phyloP scores from a whole-genome alignment of 2,113 vertebrate species.

The Arvicanthis niloticus region DNA sequence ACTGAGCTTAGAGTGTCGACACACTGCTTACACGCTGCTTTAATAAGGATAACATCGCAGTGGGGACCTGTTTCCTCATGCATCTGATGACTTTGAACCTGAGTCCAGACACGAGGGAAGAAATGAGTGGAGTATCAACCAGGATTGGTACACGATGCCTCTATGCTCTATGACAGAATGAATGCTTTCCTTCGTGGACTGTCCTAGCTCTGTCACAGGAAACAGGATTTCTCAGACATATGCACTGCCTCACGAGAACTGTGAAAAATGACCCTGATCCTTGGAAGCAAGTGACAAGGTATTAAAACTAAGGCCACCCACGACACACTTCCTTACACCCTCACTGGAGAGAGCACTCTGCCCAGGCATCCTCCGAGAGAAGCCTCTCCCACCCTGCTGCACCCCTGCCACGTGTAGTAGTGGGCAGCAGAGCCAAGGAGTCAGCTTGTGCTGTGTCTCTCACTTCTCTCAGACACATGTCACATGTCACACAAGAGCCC shows the following conservation, averaged over 20 bases:
- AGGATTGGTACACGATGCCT: background rate
- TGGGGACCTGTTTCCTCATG: background rate
- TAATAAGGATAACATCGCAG: background rate
- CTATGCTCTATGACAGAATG: accelerated
- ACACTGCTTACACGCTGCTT: background rate
- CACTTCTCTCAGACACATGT: constrained; percentile 46
- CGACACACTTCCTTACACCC: background rate
- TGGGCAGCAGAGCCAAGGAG: constrained; percentile 39
- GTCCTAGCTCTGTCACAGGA: background rate
- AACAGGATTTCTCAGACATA: background rate
- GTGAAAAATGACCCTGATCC: background rate
- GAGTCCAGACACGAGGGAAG: background rate
- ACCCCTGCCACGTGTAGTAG: background rate
- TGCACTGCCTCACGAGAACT: background rate
- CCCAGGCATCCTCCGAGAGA: background rate
- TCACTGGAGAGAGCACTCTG: background rate
- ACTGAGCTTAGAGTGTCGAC: background rate
- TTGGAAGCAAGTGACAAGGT: background rate
- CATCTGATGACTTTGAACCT: background rate
- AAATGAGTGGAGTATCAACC: accelerated
- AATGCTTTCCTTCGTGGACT: background rate
- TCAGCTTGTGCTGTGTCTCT: constrained; percentile 61
- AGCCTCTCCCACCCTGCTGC: background rate
- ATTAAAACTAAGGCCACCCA: background rate
- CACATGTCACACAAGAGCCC: constrained; percentile 48